These are phyloP conservation scores for Drosophila rubida DNA, from an alignment of 2,888 invertebrate species.

Conservation along the genomic window DNA sequence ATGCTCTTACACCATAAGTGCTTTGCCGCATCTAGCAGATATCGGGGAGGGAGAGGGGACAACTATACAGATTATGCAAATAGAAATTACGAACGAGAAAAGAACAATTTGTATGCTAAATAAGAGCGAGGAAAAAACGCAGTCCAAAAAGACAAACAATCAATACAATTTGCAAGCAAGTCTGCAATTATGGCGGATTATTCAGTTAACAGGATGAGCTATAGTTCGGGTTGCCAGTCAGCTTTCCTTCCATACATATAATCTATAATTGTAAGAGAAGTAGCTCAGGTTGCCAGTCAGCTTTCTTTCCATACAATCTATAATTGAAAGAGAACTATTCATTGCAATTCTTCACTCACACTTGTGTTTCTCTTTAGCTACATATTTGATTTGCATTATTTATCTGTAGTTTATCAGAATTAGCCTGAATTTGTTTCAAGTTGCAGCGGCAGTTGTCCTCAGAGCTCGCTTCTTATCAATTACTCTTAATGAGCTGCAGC, in stretches of 20 bases:
- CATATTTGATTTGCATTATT: too few relatives aligned
- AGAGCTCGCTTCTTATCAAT: slow-evolving; percentile 4
- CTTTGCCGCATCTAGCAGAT: slow-evolving; percentile 25
- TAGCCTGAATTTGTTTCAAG: background rate
- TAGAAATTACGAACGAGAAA: slow-evolving; percentile 30
- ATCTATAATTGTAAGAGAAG: too few relatives aligned
- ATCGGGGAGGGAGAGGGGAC: slow-evolving; percentile 6
- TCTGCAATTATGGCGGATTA: background rate
- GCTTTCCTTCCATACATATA: too few relatives aligned
- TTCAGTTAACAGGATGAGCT: background rate
- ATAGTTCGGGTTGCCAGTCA: too few relatives aligned
- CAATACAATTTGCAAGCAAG: background rate
- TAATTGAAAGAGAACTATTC: too few relatives aligned
- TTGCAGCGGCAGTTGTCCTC: background rate
- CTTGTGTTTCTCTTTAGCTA: too few relatives aligned
- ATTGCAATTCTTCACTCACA: too few relatives aligned
- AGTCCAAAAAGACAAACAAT: slow-evolving; percentile 3
- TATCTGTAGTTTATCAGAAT: background rate
- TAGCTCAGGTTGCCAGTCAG: too few relatives aligned
- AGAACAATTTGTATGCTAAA: slow-evolving; percentile 37
- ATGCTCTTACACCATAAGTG: slow-evolving; percentile 15
- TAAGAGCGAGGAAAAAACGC: background rate
- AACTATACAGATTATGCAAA: slow-evolving; percentile 35
- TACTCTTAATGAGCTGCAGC: slow-evolving; percentile 13
- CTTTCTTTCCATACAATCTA: too few relatives aligned